Base-by-base conservation (phyloP, 2,888 invertebrate genomes). In the Macropis europaea region DNA sequence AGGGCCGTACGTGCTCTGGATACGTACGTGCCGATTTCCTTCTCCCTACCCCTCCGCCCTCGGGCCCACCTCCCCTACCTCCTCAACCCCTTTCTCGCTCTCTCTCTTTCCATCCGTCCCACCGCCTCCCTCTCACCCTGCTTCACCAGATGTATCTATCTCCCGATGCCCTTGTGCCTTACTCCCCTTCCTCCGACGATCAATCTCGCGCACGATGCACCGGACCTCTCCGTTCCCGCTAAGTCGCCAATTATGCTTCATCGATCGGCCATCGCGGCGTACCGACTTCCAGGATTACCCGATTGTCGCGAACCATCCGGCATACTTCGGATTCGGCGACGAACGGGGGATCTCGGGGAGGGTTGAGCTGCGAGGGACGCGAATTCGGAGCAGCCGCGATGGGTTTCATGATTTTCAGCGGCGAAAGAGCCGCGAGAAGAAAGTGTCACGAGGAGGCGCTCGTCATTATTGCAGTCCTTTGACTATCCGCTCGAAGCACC, bases 1-100 rank as follows among this genome's bases (percentile, higher is more conserved):
- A 86, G 86, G 87, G 85, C 86, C 84, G 88, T 89, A 89, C 89
- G 89, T 89, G 89, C 88, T 82, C 84, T 79, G 88, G 86, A 83
- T 89, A 87, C 87, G 83, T 87, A 88, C 82, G 79, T 82, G 79
- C 84, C 84, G 84, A 84, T 86, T 86, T 84, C 79, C 83, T 73
- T 73, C 69, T 77, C 71, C 74, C 66, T 67, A 61, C 54, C 48
- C 71, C 56, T 32, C 59, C 13, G 32, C 7, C 56, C 38, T 36
- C n/a, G 38, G 61, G 47, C 53, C 62, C 61, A 30, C 47, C 42
- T 63, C 73, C 32, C 30, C 34, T 26, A 63, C 61, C 45, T 60
- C 68, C 40, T 60, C 45, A 4, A n/a, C 17, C n/a, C 48, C 43
- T 28, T 2, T 11, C 3, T 24, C 30, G 24, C 34, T 7, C 17